Base-by-base conservation (phyloP, 1,140 invertebrate genomes). In the Drosophila equinoxialis region DNA sequence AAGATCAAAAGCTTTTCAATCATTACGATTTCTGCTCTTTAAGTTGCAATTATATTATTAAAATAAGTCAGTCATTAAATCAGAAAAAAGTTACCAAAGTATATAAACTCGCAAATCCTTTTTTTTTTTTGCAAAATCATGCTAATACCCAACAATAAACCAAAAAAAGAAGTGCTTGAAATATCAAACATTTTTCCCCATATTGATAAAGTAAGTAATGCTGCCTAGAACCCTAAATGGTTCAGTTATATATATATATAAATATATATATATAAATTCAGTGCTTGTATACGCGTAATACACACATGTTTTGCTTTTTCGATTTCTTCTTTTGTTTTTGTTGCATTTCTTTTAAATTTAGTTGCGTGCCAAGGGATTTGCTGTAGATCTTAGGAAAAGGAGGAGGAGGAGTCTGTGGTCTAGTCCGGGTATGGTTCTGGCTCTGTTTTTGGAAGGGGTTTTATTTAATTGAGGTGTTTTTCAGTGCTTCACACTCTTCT, bases 201-300 rank as follows among this genome's bases (percentile, higher is more conserved):
- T 42, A 48, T 17, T 51, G 14, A 65, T 82, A 86, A 86, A 86
- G 74, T 81, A 85, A 81, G 82, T 86, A 71, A 74, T 74, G 67
- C 68, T 83, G 73, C 72, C 68, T 74, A 66, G 73, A 79, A 79
- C 83, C 84, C 83, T 87, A 87, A 70, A 71, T 77, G 83, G 83
- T 71, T 77, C 73, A 70, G 57, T 74, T 81, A 71, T 67, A 81
- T 68, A 81, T 61, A 71, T 79, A 68, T 37, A 37, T 11, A 37
- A 1, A 35, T 26, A 26, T 26, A 30, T 37, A 13, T 79, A 81
- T 83, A 84, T 89, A 84, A 89, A 89, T 84, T 89, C 84, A 87
- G 80, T 87, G 83, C 80, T 86, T 89, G 65, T 86, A 65, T 82
- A 82, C 79, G 69, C 79, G 69, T 70, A 69, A 68, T 74, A 63